These are phyloP conservation scores for Molossus alvarezi DNA, from an alignment of 2,797 vertebrate genomes.

Conservation along the genomic window DNA sequence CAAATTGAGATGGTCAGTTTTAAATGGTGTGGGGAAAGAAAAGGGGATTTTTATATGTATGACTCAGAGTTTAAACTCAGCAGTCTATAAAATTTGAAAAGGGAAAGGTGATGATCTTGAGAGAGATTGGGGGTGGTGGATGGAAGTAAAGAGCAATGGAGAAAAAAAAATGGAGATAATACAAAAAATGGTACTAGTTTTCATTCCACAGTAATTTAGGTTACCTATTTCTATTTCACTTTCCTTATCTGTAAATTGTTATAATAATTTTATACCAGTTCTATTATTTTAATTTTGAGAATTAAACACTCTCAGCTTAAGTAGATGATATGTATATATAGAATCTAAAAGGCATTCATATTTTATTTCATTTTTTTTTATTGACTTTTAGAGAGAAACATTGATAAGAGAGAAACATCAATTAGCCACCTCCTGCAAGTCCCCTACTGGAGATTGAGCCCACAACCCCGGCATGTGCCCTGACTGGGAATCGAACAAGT, in stretches of 20 bases:
- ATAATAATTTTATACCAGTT: not conserved
- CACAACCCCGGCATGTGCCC: too few relatives aligned
- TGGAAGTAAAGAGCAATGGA: not conserved
- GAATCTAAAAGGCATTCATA: not conserved
- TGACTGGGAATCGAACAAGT: too few relatives aligned
- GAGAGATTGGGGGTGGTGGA: accelerated
- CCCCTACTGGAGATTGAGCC: too few relatives aligned
- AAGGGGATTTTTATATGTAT: not conserved
- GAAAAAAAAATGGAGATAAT: not conserved
- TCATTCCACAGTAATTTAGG: not conserved
- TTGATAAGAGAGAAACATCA: too few relatives aligned
- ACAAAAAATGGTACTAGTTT: not conserved
- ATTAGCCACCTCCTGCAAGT: too few relatives aligned
- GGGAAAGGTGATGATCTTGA: not conserved
- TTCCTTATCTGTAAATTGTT: not conserved
- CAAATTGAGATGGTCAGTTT: not conserved
- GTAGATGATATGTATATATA: not conserved
- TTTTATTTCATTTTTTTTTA: not conserved
- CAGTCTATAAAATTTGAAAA: not conserved
- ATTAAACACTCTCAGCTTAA: not conserved
- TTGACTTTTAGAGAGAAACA: too few relatives aligned
- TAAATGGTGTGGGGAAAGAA: not conserved
- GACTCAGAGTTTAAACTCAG: constrained; percentile 4
- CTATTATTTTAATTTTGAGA: constrained; percentile 17
- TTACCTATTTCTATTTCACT: not conserved